Evolutionary conservation across 1,140 invertebrate species (phyloP).

Genomic region (Hestina assimilis): DNA sequence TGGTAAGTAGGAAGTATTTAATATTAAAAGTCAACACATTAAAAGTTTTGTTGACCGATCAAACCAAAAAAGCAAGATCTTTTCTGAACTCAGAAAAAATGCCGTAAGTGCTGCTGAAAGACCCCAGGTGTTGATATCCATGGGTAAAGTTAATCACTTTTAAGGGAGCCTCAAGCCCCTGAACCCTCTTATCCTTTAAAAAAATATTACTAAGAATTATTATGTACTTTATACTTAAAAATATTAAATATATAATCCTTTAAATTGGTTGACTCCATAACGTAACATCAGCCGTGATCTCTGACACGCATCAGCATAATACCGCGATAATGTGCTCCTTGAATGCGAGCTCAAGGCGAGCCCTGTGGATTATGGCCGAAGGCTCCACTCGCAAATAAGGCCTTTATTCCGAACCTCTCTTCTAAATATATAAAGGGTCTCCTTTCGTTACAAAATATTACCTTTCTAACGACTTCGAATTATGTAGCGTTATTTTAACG

Average conservation of each 20-base stretch:
- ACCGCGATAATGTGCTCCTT: slow-evolving; percentile 54
- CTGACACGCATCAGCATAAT: slow-evolving; percentile 57
- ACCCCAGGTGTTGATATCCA: too few species aligned
- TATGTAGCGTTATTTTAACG: neutral
- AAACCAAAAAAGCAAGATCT: too few species aligned
- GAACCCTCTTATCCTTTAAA: too few species aligned
- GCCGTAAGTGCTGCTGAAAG: too few species aligned
- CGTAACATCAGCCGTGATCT: slow-evolving; percentile 20
- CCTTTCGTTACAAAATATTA: slow-evolving; percentile 15
- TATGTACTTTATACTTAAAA: neutral
- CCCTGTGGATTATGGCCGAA: slow-evolving; percentile 61
- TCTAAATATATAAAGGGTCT: slow-evolving; percentile 19
- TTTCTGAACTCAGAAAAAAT: too few species aligned
- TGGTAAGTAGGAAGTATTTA: too few species aligned
- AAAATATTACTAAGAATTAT: too few species aligned
- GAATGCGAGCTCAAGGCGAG: slow-evolving; percentile 45
- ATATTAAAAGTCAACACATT: too few species aligned
- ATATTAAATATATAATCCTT: neutral
- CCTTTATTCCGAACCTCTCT: slow-evolving; percentile 27
- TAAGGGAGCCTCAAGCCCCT: too few species aligned
- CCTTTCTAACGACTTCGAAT: neutral
- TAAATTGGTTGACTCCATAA: neutral
- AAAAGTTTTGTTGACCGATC: too few species aligned
- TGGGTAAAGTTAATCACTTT: too few species aligned
- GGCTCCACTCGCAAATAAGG: slow-evolving; percentile 53